These are phyloP conservation scores for Tachina lurida DNA, from an alignment of 2,888 invertebrate genomes.

Conservation along the genomic window DNA sequence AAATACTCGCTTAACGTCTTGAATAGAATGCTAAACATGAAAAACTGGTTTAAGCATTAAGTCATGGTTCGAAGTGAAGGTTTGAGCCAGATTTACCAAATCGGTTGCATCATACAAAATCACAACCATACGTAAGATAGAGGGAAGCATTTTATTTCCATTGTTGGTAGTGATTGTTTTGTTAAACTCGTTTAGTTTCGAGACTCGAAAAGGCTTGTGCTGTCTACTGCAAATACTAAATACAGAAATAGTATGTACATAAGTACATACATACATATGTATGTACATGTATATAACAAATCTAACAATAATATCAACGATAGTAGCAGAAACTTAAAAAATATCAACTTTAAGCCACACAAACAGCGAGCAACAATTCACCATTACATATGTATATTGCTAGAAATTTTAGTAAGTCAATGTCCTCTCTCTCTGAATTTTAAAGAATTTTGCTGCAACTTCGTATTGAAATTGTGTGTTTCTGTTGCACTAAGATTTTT, in stretches of 20 bases:
- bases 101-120: slow-evolving; percentile 65
- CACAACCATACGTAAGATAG: not conserved
- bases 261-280: no score
- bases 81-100: slow-evolving; percentile 50
- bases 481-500: not conserved
- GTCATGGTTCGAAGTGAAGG: slow-evolving; percentile 54
- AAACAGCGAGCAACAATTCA: slow-evolving; percentile 27
- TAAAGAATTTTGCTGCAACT: slow-evolving; percentile 62
- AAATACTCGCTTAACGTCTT: not conserved
- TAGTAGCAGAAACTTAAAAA: slow-evolving; percentile 4
- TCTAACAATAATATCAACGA: not conserved
- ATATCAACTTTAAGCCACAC: slow-evolving; percentile 4
- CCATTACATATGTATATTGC: slow-evolving; percentile 23
- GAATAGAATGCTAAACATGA: slow-evolving; percentile 35
- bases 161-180: slow-evolving; percentile 41
- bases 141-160: slow-evolving; percentile 1
- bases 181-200: slow-evolving; percentile 65
- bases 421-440: slow-evolving; percentile 68
- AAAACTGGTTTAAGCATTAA: slow-evolving; percentile 64
- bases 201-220: slow-evolving; percentile 64
- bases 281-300: not conserved
- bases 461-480: slow-evolving; percentile 33
- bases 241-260: slow-evolving; percentile 2
- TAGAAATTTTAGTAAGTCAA: slow-evolving; percentile 60
- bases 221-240: slow-evolving; percentile 35